A percentile compares a stretch with the other conserved stretches of the same genome.
These are phyloP conservation scores for Brachyalestes nurse DNA, from an alignment of 2,797 vertebrate genomes.

Conservation along the genomic window DNA sequence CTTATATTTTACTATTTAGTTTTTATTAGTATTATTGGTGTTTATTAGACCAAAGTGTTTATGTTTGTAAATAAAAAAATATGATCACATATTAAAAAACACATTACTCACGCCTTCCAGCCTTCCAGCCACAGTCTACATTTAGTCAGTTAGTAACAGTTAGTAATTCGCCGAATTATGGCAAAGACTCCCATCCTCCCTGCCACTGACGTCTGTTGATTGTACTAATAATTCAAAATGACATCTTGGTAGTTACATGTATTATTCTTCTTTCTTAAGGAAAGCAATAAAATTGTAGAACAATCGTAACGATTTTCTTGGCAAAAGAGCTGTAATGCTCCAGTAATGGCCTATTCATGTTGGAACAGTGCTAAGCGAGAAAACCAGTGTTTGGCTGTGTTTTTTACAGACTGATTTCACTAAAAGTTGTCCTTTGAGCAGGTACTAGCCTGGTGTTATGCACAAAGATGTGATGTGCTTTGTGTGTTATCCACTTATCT, in stretches of 20 bases:
- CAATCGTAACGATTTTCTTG: background rate
- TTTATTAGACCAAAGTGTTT: too few species aligned
- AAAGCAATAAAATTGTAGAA: background rate
- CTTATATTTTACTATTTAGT: too few species aligned
- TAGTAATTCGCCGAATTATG: background rate
- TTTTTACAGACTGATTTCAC: too few species aligned
- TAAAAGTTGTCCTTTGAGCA: background rate
- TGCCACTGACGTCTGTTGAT: too few species aligned
- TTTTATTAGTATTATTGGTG: too few species aligned
- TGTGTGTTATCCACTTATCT: background rate
- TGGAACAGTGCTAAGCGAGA: background rate
- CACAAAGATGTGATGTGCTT: background rate
- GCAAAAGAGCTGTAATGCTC: background rate
- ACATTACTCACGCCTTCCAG: too few species aligned
- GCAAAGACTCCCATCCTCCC: background rate
- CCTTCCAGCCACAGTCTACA: too few species aligned
- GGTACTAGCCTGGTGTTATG: background rate
- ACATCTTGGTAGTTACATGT: too few species aligned
- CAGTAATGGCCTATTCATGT: background rate
- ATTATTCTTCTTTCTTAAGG: background rate
- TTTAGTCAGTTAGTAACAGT: background rate
- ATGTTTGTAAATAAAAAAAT: too few species aligned
- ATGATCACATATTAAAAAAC: too few species aligned
- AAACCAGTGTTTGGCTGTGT: too few species aligned
- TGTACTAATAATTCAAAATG: too few species aligned